These are phyloP conservation scores for Paratrypauchen microcephalus DNA, from an alignment of 2,797 vertebrate genomes.

Conservation along the genomic window DNA sequence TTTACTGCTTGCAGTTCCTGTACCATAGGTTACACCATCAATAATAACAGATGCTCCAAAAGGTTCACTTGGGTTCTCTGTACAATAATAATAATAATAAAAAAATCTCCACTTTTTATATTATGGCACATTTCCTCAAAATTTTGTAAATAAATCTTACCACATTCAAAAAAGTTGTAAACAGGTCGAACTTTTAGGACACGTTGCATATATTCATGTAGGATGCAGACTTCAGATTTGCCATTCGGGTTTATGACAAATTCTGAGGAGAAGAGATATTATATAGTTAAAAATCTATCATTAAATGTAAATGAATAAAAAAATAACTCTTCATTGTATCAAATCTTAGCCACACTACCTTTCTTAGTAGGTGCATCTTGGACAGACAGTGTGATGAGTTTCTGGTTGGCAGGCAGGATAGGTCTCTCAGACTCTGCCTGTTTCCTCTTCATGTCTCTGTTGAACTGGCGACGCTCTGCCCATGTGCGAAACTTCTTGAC, in stretches of 20 bases:
- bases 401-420: slow-evolving; percentile 97
- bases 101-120: not conserved
- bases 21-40: slow-evolving; percentile 98
- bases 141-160: slow-evolving; percentile 77
- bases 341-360: slow-evolving; percentile 71
- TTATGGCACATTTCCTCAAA: not conserved
- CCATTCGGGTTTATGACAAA: slow-evolving; percentile 99
- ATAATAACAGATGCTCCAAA: slow-evolving; percentile 99
- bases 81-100: slow-evolving; percentile 47
- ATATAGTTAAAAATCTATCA: not conserved
- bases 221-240: slow-evolving; percentile 98
- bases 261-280: slow-evolving; percentile 69
- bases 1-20: slow-evolving; percentile 99
- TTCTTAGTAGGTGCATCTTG: slow-evolving; percentile 98
- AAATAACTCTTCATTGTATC: not conserved
- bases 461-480: slow-evolving; percentile 97
- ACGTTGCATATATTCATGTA: slow-evolving; percentile 99
- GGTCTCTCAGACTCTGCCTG: slow-evolving; percentile 95
- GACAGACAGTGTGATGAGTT: slow-evolving; percentile 96
- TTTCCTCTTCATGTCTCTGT: slow-evolving; percentile 97
- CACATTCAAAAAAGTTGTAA: slow-evolving; percentile 99
- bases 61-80: slow-evolving; percentile 99
- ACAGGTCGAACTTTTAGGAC: slow-evolving; percentile 99
- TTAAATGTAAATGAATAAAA: no score
- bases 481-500: slow-evolving; percentile 98